Percentiles rank a stretch among this genome's conserved stretches.
These are phyloP conservation scores for Hemicentrotus pulcherrimus DNA, from an alignment of 35 echinoderm and acorn worm genomes.

Conservation along the genomic window DNA sequence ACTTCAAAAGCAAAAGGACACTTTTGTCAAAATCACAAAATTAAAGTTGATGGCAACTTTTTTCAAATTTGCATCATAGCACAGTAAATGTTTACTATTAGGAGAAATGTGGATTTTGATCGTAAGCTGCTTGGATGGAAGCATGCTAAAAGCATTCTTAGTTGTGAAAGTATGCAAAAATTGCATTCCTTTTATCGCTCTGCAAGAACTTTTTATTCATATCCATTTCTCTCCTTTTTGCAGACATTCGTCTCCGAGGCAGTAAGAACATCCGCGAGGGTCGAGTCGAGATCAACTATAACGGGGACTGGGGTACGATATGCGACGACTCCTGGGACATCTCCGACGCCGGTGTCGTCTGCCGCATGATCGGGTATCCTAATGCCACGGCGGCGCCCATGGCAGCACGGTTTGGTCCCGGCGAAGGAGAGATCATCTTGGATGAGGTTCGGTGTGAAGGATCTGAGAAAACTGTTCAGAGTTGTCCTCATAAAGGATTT, in stretches of 20 bases:
- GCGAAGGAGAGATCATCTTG: conserved; percentile 47
- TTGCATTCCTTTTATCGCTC: neutral
- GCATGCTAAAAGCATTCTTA: too few species aligned
- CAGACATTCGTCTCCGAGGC: conserved; percentile 37
- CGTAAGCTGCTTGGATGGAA: too few species aligned
- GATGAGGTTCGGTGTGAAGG: conserved; percentile 60
- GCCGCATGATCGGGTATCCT: conserved; percentile 63
- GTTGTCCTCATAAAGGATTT: conserved; percentile 43
- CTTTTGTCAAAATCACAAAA: too few species aligned
- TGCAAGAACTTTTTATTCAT: neutral
- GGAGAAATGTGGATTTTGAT: too few species aligned
- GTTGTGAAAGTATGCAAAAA: too few species aligned
- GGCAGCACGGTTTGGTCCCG: conserved; percentile 49
- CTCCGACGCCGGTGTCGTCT: conserved; percentile 58
- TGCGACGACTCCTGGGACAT: conserved; percentile 62
- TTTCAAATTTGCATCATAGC: too few species aligned
- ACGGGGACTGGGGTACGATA: conserved; percentile 56
- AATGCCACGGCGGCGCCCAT: conserved; percentile 47
- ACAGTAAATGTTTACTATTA: too few species aligned
- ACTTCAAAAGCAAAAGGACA: too few species aligned
- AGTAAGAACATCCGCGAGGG: neutral
- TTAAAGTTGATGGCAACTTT: too few species aligned
- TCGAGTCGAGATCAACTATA: conserved; percentile 43
- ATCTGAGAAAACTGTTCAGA: conserved; percentile 33
- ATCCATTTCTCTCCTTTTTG: neutral